Percentiles rank a stretch among this genome's conserved stretches.
These are phyloP conservation scores for Platygyra sinensis DNA, from an alignment of 64 coral and sea anemone genomes.

Conservation along the genomic window DNA sequence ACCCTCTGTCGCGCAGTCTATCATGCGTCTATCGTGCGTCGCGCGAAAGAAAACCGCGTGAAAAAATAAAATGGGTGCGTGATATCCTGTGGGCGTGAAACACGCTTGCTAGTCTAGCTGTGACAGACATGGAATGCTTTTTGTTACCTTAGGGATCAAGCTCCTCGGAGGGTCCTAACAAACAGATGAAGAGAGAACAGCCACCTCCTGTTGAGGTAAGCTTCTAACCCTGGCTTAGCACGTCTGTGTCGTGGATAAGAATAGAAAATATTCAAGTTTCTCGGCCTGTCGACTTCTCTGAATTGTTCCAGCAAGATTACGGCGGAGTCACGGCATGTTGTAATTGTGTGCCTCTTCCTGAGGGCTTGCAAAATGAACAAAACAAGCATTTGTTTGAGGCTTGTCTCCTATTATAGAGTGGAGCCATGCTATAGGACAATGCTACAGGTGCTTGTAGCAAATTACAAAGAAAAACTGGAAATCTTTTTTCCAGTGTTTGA, in stretches of 20 bases:
- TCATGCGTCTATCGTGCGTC: too few relatives aligned
- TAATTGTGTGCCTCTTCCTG: constrained; percentile 13
- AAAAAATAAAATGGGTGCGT: too few relatives aligned
- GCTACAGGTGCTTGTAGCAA: neutral
- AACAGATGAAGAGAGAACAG: constrained; percentile 28
- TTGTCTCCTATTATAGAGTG: neutral
- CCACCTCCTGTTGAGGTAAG: constrained; percentile 30
- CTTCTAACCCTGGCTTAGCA: neutral
- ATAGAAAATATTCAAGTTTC: too few relatives aligned
- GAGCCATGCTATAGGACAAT: constrained; percentile 17
- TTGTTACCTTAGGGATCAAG: constrained; percentile 2
- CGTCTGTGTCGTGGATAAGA: neutral
- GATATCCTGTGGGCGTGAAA: too few relatives aligned
- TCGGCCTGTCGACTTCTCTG: neutral
- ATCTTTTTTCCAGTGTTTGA: too few relatives aligned
- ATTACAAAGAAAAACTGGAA: neutral
- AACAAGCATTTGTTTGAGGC: constrained; percentile 24
- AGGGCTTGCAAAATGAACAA: constrained; percentile 15
- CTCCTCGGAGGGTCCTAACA: constrained; percentile 15
- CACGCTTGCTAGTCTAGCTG: neutral
- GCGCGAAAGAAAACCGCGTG: too few relatives aligned
- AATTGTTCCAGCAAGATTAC: neutral
- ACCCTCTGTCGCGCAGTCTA: too few relatives aligned
- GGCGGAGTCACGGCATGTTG: constrained; percentile 1
- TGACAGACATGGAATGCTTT: neutral